Evolutionary conservation across 92 coral and sea anemone genomes (phyloP).

Genomic region (Heteractis magnifica): DNA sequence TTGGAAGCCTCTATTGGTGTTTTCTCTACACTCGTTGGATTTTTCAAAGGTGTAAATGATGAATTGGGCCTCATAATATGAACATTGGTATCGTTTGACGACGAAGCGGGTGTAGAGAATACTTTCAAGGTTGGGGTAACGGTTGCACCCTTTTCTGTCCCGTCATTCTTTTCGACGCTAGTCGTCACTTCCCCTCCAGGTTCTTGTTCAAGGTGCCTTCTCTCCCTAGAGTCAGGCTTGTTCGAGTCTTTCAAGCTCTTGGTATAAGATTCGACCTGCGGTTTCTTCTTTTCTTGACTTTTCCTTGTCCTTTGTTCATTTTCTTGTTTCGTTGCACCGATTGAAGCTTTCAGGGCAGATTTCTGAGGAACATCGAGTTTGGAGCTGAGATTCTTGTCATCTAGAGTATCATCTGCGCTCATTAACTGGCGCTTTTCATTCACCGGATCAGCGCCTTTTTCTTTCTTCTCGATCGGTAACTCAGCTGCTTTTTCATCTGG

Average conservation of each 20-base stretch:
- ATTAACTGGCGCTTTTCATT: slow-evolving; percentile 59
- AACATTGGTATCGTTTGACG: not conserved
- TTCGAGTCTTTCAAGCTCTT: slow-evolving; percentile 4
- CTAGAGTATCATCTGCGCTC: slow-evolving; percentile 39
- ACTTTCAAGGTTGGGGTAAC: not conserved
- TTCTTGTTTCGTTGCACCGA: slow-evolving; percentile 20
- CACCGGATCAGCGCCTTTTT: slow-evolving; percentile 40
- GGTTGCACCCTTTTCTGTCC: not conserved
- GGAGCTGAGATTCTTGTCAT: not conserved
- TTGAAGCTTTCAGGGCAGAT: not conserved
- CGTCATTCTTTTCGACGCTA: not conserved
- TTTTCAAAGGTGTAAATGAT: not conserved
- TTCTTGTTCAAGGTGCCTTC: not conserved
- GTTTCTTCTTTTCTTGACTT: slow-evolving; percentile 24
- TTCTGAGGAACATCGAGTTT: slow-evolving; percentile 12
- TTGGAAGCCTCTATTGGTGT: not conserved
- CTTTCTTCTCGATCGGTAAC: slow-evolving; percentile 10
- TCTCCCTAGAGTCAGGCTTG: slow-evolving; percentile 12
- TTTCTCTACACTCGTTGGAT: not conserved
- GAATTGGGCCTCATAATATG: not conserved
- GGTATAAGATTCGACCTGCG: slow-evolving; percentile 23
- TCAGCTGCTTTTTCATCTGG: slow-evolving; percentile 51
- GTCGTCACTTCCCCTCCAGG: not conserved
- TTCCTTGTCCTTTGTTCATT: slow-evolving; percentile 43
- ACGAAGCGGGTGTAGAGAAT: not conserved